Conservation (phyloP, 2,888 invertebrate genomes). For the Mellilla xanthometata region DNA sequence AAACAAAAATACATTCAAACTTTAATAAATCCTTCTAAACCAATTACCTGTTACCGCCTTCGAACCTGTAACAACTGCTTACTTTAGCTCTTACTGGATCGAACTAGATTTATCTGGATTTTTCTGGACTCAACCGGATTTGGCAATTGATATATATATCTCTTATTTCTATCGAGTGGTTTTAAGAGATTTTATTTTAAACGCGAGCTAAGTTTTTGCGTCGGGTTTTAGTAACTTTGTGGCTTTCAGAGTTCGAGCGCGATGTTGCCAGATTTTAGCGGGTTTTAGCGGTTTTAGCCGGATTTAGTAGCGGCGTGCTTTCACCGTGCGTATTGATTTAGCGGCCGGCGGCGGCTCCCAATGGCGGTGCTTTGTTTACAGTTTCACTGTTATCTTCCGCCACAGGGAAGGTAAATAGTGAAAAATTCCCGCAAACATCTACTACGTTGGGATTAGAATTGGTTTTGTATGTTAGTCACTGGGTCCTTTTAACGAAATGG, state of each 20-base stretch:
- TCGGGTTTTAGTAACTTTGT: background rate
- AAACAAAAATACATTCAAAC: too few relatives aligned
- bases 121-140: background rate
- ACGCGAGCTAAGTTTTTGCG: background rate
- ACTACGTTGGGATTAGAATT: background rate
- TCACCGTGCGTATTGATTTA: constrained; percentile 16
- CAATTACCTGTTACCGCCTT: constrained; percentile 6
- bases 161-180: too few relatives aligned
- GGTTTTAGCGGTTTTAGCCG: constrained; percentile 2
- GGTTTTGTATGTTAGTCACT: too few relatives aligned
- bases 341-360: constrained; percentile 8
- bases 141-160: background rate
- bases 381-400: constrained; percentile 11
- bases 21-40: background rate
- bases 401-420: constrained; percentile 5
- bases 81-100: constrained; percentile 6
- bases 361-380: constrained; percentile 18
- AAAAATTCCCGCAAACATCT: background rate
- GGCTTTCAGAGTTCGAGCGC: background rate
- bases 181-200: background rate
- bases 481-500: too few relatives aligned
- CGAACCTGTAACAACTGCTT: background rate
- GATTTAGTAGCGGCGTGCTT: constrained; percentile 11
- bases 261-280: background rate
- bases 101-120: constrained; percentile 7